Evolutionary conservation across 2,797 vertebrate genomes (phyloP).

Genomic region (Pseudochirops cupreus): DNA sequence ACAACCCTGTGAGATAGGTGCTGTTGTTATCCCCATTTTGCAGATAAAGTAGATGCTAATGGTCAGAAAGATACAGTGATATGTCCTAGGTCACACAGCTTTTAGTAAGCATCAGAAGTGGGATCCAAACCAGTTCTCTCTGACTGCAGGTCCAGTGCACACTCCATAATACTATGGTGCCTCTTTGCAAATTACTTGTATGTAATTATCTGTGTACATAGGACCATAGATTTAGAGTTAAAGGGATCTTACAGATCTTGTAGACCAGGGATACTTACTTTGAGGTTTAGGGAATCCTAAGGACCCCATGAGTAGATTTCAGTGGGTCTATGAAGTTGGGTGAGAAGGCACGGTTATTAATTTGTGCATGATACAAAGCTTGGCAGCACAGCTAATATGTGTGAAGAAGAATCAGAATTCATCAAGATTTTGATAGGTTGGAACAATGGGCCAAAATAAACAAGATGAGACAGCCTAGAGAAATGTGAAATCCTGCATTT

Average conservation of each 20-base stretch:
- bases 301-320: background rate
- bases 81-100: background rate
- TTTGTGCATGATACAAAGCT: background rate
- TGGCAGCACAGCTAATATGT: background rate
- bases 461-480: background rate
- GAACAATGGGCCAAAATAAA: background rate
- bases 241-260: background rate
- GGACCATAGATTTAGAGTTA: background rate
- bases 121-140: background rate
- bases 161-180: background rate
- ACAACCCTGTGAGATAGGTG: background rate
- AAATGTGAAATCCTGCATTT: background rate
- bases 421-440: background rate
- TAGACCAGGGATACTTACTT: background rate
- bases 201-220: background rate
- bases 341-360: background rate
- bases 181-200: background rate
- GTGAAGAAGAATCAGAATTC: background rate
- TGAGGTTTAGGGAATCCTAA: background rate
- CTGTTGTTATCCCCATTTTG: background rate
- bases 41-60: background rate
- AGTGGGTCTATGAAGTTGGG: background rate
- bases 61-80: background rate
- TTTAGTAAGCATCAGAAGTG: background rate
- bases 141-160: background rate